Conservation (phyloP, 2,113 vertebrate genomes). For the Mohoua ochrocephala region DNA sequence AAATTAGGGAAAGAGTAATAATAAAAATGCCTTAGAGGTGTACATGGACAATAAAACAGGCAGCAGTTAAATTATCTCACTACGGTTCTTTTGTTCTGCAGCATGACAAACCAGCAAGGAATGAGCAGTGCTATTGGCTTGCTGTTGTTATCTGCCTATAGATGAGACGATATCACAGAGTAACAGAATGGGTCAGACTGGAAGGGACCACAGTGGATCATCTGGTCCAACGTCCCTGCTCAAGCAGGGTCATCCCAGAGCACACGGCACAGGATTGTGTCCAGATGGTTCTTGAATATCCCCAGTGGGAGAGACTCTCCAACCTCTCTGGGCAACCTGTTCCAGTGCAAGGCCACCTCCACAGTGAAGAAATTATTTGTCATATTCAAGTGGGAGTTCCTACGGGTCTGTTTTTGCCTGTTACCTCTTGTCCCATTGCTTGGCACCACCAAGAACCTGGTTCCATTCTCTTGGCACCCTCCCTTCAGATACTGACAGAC, state of each 20-base stretch:
- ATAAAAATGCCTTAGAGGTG: neutral
- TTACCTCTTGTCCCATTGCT: neutral
- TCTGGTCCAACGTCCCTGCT: neutral
- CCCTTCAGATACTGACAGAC: neutral
- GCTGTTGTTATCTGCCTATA: neutral
- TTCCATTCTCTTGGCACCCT: neutral
- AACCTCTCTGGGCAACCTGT: neutral
- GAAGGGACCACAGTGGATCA: neutral
- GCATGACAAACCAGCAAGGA: neutral
- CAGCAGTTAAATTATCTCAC: neutral
- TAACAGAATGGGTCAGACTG: neutral
- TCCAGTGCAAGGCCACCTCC: neutral
- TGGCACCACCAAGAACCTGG: neutral
- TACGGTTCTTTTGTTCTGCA: neutral
- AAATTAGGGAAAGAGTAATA: neutral
- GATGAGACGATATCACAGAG: neutral
- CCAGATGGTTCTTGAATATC: neutral
- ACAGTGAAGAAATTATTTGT: neutral
- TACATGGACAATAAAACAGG: neutral
- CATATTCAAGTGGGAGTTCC: neutral
- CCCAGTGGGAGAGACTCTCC: neutral
- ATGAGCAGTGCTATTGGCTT: neutral
- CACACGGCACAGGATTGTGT: neutral
- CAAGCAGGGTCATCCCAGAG: neutral
- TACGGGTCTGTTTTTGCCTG: accelerated